Base-by-base conservation (phyloP, 2,113 vertebrate species). In the Rhadina sibilatrix region DNA sequence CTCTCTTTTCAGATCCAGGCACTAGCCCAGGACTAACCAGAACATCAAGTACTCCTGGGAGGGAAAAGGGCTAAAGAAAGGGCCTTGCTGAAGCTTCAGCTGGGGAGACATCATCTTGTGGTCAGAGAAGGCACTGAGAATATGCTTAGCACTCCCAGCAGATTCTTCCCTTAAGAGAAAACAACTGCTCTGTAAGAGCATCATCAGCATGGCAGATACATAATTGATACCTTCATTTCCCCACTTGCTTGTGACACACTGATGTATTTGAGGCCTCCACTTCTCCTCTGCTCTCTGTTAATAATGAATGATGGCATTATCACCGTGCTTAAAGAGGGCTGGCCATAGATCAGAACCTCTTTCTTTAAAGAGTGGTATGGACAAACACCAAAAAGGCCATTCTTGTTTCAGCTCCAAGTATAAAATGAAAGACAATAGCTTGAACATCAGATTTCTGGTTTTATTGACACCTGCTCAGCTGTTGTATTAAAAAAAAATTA, bases 181-280 rank as follows among this genome's bases (percentile, higher is more conserved):
- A 74, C 20, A 83, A 27, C 42, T 50, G 10, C 40, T 60, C 80
- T 64, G 18, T 57, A 78, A 89, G 47, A 82, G 64, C 66, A 86
- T 24, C 80, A 68, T 71, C 63, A 88, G 64, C 54, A 53, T 0
- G 2, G 57, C 53, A 93, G 69, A 96, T 89, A 68, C 30, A 89
- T 92, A 94, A 94, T 53, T 90, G 50, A 89, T 93, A 87, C 53
- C 38, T 80, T 79, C 40, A 35, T 77, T 65, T 96, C 64, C 66
- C 63, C 25, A 31, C 20, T 74, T 72, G 70, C 50, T 85, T 65
- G 40, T 40, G 37, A 38, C 10, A 38, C 37, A 38, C 44, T 25
- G 20, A 57, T 66, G 59, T 77, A 40, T 79, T 59, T 77, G 59
- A 88, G 35, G 47, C 71, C 56, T 38, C 15, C 15, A 24, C 30